These are phyloP conservation scores for Lissocephala sabroskyi DNA, from an alignment of 2,888 invertebrate genomes.

Conservation along the genomic window DNA sequence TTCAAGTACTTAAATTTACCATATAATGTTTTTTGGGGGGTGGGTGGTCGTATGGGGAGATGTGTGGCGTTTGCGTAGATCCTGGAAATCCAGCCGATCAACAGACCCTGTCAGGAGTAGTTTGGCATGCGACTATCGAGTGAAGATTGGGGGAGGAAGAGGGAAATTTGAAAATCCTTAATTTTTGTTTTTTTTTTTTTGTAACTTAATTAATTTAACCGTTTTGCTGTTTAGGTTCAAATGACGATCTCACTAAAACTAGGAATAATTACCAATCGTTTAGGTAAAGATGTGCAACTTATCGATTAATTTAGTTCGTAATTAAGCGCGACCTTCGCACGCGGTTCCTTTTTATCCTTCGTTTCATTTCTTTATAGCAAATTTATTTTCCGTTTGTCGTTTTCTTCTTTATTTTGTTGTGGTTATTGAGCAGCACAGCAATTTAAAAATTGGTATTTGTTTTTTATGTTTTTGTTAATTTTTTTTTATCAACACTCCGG, in stretches of 20 bases:
- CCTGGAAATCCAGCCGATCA: too few relatives aligned
- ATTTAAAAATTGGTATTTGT: constrained; percentile 33
- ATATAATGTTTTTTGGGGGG: too few relatives aligned
- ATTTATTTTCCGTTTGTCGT: constrained; percentile 23
- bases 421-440: constrained; percentile 72
- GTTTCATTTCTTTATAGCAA: constrained; percentile 17
- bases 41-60: constrained; percentile 9
- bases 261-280: constrained; percentile 66
- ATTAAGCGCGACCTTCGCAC: too few relatives aligned
- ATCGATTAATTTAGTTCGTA: constrained; percentile 40
- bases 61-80: not conserved
- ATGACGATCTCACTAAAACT: constrained; percentile 44
- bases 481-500: too few relatives aligned
- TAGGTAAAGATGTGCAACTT: constrained; percentile 68
- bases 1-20: not conserved
- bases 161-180: too few relatives aligned
- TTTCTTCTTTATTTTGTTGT: constrained; percentile 33
- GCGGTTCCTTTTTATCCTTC: constrained; percentile 25
- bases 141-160: too few relatives aligned
- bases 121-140: not conserved
- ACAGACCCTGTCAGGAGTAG: too few relatives aligned
- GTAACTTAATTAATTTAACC: constrained; percentile 18
- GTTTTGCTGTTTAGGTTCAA: constrained; percentile 19
- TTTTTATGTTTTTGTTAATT: constrained; percentile 6
- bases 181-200: constrained; percentile 8